Conservation (phyloP, 1,140 invertebrate genomes). For the Caenorhabditis latens region DNA sequence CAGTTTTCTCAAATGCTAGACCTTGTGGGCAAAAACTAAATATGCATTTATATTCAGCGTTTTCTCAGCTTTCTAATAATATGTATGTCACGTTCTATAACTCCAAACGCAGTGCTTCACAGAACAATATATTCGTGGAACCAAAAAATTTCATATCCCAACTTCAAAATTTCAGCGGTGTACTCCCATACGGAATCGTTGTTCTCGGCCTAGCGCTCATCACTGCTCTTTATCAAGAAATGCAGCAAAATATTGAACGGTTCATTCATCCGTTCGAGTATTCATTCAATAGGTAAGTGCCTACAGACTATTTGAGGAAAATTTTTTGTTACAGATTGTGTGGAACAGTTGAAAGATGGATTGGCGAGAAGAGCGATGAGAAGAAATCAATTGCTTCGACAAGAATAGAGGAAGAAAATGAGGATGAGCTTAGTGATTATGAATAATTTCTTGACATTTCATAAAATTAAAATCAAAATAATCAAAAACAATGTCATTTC, state of each 20-base stretch:
- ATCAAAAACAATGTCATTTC: not conserved
- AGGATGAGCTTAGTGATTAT: constrained; percentile 53
- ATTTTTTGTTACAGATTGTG: constrained; percentile 18
- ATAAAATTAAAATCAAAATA: not conserved
- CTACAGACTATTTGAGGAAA: not conserved
- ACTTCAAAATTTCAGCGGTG: constrained; percentile 39
- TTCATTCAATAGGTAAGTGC: constrained; percentile 46
- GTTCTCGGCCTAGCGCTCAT: constrained; percentile 53
- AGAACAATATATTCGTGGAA: not conserved
- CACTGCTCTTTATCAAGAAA: constrained; percentile 36
- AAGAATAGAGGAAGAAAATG: constrained; percentile 58
- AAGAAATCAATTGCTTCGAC: constrained; percentile 20
- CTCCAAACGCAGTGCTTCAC: no score
- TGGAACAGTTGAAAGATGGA: constrained; percentile 39
- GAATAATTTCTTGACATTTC: not conserved
- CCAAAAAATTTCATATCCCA: not conserved
- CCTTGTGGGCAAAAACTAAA: no score
- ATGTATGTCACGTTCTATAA: no score
- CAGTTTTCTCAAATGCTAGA: no score
- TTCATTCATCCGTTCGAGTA: constrained; percentile 43
- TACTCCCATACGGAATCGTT: constrained; percentile 50
- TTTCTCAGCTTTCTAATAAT: no score
- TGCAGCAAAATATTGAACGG: constrained; percentile 58
- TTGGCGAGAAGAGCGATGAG: not conserved
- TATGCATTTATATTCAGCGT: no score